Base-by-base conservation (phyloP, 2,797 vertebrate genomes). In the Tiaroga cobitis region DNA sequence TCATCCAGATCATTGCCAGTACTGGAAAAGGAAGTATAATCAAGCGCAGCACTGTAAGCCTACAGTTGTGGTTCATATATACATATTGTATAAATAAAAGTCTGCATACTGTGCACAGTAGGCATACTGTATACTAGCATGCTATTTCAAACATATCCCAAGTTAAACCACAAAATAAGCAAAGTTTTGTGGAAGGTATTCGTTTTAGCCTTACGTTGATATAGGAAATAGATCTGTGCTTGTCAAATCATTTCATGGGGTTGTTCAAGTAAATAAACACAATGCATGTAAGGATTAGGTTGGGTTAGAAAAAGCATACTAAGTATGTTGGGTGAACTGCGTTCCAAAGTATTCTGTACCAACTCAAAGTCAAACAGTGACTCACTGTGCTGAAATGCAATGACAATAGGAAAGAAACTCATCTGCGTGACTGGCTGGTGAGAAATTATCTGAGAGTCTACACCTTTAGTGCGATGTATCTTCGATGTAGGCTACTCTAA, bases 341-440 rank as follows among this genome's bases (percentile, higher is more conserved):
- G 3, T 67, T 80, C 29, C 63, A 34, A 1, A 26, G 26, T 65
- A 65, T 65, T 63, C 61, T 81, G 32, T 32, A 68, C 41, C 78
- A 46, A 80, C 2, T 69, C 51, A 59, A 84, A 80, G 56, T 80
- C 56, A 67, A 85, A 80, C 67, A 80, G 54, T 85, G 77, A 85
- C 15, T 85, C 77, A 80, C 34, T 13, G 41, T 11, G 18, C 7
- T 54, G 77, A 85, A 59, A 73, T 32, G 77, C 24, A 16, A 24
- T 19, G 19, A 74, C 43, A 80, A 80, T n/a, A n/a, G 21, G 5
- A 32, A 69, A 74, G 77, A 32, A 85, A 80, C 41, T 5, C 29
- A 78, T 49, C 46, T 18, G 8, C 15, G 15, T 26, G 32, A 46
- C 72, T 18, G 26, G 43, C 13, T 73, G 34, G 49, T 77, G 51